Conservation (phyloP, 2,888 invertebrate genomes). For the Harmothoe impar region DNA sequence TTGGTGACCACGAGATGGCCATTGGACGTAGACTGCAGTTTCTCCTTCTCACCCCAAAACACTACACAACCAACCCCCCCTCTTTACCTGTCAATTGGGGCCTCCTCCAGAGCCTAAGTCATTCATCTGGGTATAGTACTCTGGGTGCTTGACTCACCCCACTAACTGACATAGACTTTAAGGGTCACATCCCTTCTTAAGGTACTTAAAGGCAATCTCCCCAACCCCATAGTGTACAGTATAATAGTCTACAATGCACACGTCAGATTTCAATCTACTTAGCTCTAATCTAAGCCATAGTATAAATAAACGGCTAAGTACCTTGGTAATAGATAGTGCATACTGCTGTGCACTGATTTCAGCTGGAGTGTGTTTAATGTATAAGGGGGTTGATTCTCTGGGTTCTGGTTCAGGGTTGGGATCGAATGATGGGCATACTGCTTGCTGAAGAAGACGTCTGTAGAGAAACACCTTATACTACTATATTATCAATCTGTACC, state of each 20-base stretch:
- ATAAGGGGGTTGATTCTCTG: no score
- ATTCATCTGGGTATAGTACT: not conserved
- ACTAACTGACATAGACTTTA: not conserved
- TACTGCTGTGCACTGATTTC: no score
- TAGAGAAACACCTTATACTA: no score
- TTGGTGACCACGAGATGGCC: not conserved
- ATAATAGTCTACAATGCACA: constrained; percentile 11
- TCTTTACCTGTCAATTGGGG: no score
- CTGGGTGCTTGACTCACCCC: not conserved
- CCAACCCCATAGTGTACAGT: not conserved
- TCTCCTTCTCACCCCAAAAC: no score
- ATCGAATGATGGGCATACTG: no score
- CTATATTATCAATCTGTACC: no score
- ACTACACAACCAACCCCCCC: no score
- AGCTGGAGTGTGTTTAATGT: no score
- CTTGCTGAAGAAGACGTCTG: no score
- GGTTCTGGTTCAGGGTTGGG: no score
- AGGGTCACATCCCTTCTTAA: not conserved
- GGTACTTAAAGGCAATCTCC: not conserved
- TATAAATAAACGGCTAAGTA: constrained; percentile 5
- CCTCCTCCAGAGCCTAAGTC: not conserved
- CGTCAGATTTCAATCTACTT: constrained; percentile 15
- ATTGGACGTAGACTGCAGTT: not conserved
- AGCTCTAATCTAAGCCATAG: not conserved
- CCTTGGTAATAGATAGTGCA: not conserved